These are phyloP conservation scores for Drosophila mayaguana DNA, from an alignment of 2,888 invertebrate genomes.

Conservation along the genomic window DNA sequence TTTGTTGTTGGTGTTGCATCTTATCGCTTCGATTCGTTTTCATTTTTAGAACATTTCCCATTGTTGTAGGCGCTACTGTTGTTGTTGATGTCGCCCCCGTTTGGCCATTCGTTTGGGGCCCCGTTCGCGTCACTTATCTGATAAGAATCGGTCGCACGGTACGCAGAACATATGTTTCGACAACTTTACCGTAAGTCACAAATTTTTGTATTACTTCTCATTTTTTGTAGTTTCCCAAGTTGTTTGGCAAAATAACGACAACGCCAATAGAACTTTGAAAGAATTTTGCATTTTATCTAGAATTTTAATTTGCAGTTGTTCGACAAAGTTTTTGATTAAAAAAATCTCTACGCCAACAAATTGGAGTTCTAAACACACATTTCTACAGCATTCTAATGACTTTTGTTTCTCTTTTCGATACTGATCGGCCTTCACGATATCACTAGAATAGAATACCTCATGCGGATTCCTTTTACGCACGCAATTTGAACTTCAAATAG, in stretches of 20 bases:
- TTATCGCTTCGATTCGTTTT: constrained; percentile 62
- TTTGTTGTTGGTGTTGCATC: constrained; percentile 47
- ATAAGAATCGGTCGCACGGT: constrained; percentile 64
- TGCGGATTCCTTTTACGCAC: neutral
- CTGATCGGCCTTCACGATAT: constrained; percentile 3
- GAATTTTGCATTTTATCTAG: constrained; percentile 14
- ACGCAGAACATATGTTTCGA: constrained; percentile 66
- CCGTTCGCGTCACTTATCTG: constrained; percentile 60
- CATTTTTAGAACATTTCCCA: constrained; percentile 65
- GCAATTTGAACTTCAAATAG: neutral
- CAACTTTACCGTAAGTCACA: constrained; percentile 38
- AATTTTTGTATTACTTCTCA: neutral
- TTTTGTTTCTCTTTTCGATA: neutral
- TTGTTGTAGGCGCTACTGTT: constrained; percentile 31
- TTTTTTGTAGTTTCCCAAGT: constrained; percentile 15
- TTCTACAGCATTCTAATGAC: constrained; percentile 14
- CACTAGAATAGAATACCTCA: neutral
- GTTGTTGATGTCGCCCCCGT: constrained; percentile 9
- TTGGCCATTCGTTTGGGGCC: constrained; percentile 22
- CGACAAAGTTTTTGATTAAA: constrained; percentile 28
- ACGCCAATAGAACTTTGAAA: constrained; percentile 2
- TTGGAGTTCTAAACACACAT: neutral
- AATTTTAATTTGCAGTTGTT: constrained; percentile 27
- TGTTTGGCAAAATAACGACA: constrained; percentile 10
- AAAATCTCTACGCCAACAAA: neutral